Evolutionary conservation across 2,888 invertebrate genomes (phyloP), one percentile per base, ranked within the genome.

Genomic region (Ormyrus labotus): DNA sequence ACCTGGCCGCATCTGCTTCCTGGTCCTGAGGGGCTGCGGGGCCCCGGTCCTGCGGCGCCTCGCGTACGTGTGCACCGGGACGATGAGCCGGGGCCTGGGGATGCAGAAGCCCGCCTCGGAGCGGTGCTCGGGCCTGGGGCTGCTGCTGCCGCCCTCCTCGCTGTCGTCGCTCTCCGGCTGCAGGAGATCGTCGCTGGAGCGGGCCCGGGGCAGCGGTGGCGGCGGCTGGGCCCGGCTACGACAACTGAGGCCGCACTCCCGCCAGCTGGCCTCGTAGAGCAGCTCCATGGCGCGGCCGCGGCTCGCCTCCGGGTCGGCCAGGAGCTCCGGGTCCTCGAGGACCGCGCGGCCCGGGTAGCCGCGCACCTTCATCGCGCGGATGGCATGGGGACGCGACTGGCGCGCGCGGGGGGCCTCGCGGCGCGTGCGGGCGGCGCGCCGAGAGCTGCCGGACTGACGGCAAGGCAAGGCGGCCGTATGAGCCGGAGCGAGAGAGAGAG

Each of bases 51-150:
- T 92, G 82, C 96, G 92, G 84, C 96, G 93, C 82, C 94, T 93
- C 77, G 96, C 96, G 88, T 96, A 96, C 48, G 96, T 96, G 92
- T 97, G 96, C 82, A 96, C 96, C 75, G 97, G 96, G 84, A 96
- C 96, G 88, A 97, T 96, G 85, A 97, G 92, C 87, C 96, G 95
- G 53, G 97, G 96, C 86, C 97, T 92, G 5, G 97, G 97, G 90
- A 97, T 97, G 83, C 94, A 93, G 91, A 96, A 96, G 87, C 89
- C 85, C 74, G 55, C 84, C 50, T 83, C 85, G 19, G 19, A 19
- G 19, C 19, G 19, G 19, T 19, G 19, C 19, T 19, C 19, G 19
- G 51, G 87, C 87, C 63, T 67, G 57, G n/a, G 11, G n/a, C 57
- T 75, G 47, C 47, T 51, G 19, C 67, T 51, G 19, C 67, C 48